Evolutionary conservation across 2,113 vertebrate genomes (phyloP).

Genomic region (Urocitellus parryii): DNA sequence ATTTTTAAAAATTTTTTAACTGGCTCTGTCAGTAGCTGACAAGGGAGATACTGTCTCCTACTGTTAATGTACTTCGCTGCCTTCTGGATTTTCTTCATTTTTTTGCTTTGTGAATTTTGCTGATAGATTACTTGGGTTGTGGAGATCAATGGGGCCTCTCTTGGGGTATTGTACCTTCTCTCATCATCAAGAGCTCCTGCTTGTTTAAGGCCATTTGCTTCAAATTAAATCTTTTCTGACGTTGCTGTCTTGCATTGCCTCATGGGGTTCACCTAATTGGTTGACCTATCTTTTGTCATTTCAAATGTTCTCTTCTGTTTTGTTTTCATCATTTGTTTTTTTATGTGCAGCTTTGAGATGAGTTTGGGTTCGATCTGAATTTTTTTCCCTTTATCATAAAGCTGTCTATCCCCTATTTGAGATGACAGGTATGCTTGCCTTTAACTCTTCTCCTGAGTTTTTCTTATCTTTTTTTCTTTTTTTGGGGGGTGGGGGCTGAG

Average conservation of each 20-base stretch:
- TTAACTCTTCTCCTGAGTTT: neutral
- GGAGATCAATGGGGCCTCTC: neutral
- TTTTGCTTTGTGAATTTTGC: neutral
- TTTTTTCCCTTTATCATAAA: neutral
- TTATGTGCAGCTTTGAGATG: neutral
- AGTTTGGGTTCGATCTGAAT: neutral
- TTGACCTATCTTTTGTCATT: neutral
- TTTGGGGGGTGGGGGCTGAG: too few relatives aligned
- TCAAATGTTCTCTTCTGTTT: neutral
- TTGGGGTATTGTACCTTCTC: accelerated
- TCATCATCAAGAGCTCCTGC: neutral
- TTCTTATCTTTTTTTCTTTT: neutral
- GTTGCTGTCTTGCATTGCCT: neutral
- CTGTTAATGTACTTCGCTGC: neutral
- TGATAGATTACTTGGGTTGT: neutral
- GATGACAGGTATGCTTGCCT: neutral
- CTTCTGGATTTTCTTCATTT: neutral
- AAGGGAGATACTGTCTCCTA: neutral
- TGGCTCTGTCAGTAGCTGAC: neutral
- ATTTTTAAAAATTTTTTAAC: neutral
- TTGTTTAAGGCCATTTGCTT: neutral
- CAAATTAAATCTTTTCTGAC: neutral
- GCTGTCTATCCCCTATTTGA: neutral
- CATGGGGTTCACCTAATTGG: neutral
- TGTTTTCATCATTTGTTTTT: neutral